Base-by-base conservation (phyloP, 1,140 invertebrate species). In the Lysiphlebus fabarum region DNA sequence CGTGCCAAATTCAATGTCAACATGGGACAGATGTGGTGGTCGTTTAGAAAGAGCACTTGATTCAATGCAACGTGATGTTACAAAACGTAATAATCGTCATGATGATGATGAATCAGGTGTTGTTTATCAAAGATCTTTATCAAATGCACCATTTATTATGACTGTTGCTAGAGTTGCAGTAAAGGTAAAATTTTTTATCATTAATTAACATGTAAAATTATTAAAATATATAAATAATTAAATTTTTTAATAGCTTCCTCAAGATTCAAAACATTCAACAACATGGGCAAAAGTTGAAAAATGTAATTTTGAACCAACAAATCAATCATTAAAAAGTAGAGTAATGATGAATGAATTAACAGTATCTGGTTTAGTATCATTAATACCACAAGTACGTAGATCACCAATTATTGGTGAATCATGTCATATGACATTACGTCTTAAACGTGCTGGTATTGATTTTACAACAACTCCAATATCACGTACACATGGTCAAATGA, bases 381-480 rank as follows among this genome's bases (percentile, higher is more conserved):
- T 90, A 26, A 82, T 68, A 82, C 63, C 82, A 76, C 54, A 73
- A 71, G 56, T 74, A 70, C 7, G 80, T 74, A 60, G 77, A 78
- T 12, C 64, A 80, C 68, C 70, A 2, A 64, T 77, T 53, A 70
- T 77, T 9, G 79, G 76, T 61, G 83, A 82, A 66, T 81, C 77
- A 12, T 92, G 90, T 65, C 87, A 87, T 62, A 91, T 92, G 90
- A 91, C 88, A 50, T 70, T 92, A 43, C 77, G 89, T 62, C 73
- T 92, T 33, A 76, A 89, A 44, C 85, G 87, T 65, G 88, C 89
- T 1, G 90, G 90, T 9, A 87, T 92, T 38, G 88, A 90, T 62
- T 90, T 84, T 63, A 73, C 76, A 50, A 83, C 82, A 3, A 82
- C 78, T 65, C 82, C 82, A 17, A 82, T 82, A 36, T 74, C 80